A percentile compares a stretch with the other conserved stretches of the same genome.
Evolutionary conservation across 2,113 vertebrate species (phyloP).

Genomic region (Acinonyx jubatus): DNA sequence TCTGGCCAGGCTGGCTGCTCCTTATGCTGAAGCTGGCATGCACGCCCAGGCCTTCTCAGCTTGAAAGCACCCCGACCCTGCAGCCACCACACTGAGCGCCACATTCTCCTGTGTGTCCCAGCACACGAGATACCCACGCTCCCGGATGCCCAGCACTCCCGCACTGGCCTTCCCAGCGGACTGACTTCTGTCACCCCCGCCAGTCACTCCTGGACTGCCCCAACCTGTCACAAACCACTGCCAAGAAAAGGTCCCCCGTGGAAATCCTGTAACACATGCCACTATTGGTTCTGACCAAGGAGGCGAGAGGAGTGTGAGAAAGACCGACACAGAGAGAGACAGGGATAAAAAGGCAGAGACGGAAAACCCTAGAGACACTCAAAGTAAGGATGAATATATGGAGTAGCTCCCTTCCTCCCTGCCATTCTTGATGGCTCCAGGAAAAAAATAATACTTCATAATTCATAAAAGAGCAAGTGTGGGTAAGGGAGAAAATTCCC

Average conservation of each 20-base stretch:
- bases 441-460: constrained; percentile 65
- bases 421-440: constrained; percentile 23
- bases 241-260: not conserved
- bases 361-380: not conserved
- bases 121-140: not conserved
- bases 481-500: constrained; percentile 37
- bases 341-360: not conserved
- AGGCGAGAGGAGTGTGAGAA: not conserved
- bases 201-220: not conserved
- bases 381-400: not conserved
- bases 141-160: not conserved
- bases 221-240: not conserved
- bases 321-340: not conserved
- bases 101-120: not conserved
- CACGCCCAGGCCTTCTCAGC: not conserved
- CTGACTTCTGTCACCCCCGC: not conserved
- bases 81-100: not conserved
- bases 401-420: not conserved
- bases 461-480: constrained; percentile 67
- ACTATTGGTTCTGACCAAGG: not conserved
- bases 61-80: not conserved
- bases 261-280: not conserved
- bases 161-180: not conserved
- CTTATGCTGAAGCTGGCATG: constrained; percentile 44
- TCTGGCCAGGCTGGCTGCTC: not conserved